phyloP scores from a whole-genome alignment of 2,888 invertebrate genomes.

The Iselma pallidipennis region DNA sequence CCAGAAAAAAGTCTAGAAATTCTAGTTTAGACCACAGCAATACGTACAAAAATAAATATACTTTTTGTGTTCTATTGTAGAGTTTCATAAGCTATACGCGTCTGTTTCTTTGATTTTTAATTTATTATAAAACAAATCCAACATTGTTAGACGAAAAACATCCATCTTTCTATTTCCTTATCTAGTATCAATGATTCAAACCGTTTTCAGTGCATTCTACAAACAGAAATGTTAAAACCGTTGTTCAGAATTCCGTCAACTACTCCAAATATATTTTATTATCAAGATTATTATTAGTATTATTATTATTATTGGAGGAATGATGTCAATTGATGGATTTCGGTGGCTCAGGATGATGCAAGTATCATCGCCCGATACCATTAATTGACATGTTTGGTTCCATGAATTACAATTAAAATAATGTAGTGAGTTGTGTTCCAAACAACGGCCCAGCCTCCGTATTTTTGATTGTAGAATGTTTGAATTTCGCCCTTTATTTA shows the following conservation, averaged over 20 bases:
- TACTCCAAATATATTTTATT: conserved; percentile 13
- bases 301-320: neutral
- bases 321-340: conserved; percentile 43
- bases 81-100: conserved; percentile 22
- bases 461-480: conserved; percentile 35
- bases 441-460: conserved; percentile 53
- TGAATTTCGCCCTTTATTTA: conserved; percentile 15
- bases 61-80: conserved; percentile 9
- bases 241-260: conserved; percentile 37
- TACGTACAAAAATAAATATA: conserved; percentile 24
- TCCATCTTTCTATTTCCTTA: conserved; percentile 11
- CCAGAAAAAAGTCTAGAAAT: neutral
- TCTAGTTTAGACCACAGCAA: conserved; percentile 25
- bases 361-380: conserved; percentile 50
- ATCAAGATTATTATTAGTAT: neutral
- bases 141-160: conserved; percentile 15
- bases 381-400: conserved; percentile 38
- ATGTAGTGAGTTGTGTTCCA: conserved; percentile 34
- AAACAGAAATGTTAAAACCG: conserved; percentile 44
- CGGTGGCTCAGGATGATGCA: conserved; percentile 54
- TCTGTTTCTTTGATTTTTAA: conserved; percentile 11
- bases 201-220: conserved; percentile 19
- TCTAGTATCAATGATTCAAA: too few species aligned
- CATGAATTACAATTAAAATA: conserved; percentile 10
- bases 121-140: neutral